phyloP scores from a whole-genome alignment of 1,140 invertebrate genomes.

The Sweltsa coloradensis region DNA sequence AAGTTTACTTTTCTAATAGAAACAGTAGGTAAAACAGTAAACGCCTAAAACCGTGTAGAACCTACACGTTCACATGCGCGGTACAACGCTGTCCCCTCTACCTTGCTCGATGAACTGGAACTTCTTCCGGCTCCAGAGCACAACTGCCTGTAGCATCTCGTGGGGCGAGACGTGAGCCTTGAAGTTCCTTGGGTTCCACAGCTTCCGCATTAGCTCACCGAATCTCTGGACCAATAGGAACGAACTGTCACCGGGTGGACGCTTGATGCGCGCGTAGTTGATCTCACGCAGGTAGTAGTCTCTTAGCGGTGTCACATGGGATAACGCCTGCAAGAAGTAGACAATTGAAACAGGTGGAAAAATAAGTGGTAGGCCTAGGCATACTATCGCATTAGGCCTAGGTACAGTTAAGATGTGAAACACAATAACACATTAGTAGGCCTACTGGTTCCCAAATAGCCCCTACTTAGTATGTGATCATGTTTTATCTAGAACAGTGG shows the following conservation, averaged over 20 bases:
- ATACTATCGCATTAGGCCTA: too few relatives aligned
- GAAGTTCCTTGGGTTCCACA: conserved; percentile 99
- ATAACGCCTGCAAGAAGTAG: conserved; percentile 57
- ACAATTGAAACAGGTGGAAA: too few relatives aligned
- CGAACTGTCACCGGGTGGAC: conserved; percentile 84
- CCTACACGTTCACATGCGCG: too few relatives aligned
- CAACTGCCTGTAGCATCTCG: conserved; percentile 99
- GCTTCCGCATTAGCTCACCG: conserved; percentile 92
- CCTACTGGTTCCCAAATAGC: too few relatives aligned
- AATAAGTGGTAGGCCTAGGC: too few relatives aligned
- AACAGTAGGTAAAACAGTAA: too few relatives aligned
- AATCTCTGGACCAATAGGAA: conserved; percentile 92
- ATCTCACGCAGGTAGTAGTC: conserved; percentile 92
- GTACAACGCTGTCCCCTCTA: conserved; percentile 29
- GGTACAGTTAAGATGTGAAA: too few relatives aligned
- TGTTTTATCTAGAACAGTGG: too few relatives aligned
- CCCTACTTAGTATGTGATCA: too few relatives aligned
- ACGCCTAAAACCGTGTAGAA: background rate
- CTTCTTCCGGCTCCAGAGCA: conserved; percentile 93
- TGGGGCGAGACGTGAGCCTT: conserved; percentile 99
- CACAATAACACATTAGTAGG: too few relatives aligned
- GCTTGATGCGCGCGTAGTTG: conserved; percentile 79
- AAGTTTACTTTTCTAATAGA: too few relatives aligned
- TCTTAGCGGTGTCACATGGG: conserved; percentile 85
- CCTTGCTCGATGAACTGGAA: conserved; percentile 99